Conservation (phyloP, 2,888 invertebrate species). For the Caenorhabditis uteleia region DNA sequence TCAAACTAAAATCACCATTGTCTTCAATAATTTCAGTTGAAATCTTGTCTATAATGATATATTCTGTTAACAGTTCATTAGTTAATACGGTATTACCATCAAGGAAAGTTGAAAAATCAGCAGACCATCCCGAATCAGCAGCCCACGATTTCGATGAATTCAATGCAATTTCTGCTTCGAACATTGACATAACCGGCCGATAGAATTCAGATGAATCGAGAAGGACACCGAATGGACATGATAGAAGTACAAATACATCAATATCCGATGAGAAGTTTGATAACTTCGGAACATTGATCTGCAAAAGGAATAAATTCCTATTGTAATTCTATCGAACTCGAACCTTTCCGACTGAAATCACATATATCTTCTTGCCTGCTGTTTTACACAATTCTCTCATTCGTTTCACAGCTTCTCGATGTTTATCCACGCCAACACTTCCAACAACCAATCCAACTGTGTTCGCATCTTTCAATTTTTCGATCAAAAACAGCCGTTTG, state of each 20-base stretch:
- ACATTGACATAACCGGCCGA: slow-evolving; percentile 87
- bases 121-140: slow-evolving; percentile 59
- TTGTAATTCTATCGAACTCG: background rate
- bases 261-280: slow-evolving; percentile 88
- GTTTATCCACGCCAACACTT: slow-evolving; percentile 82
- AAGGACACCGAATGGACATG: slow-evolving; percentile 86
- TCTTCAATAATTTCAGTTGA: slow-evolving; percentile 26
- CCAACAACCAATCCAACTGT: slow-evolving; percentile 84
- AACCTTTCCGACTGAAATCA: slow-evolving; percentile 88
- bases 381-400: slow-evolving; percentile 75
- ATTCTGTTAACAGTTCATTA: background rate
- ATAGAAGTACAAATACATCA: slow-evolving; percentile 87
- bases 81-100: no score
- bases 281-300: slow-evolving; percentile 86
- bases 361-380: slow-evolving; percentile 86
- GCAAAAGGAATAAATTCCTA: slow-evolving; percentile 8
- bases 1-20: slow-evolving; percentile 59
- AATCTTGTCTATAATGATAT: slow-evolving; percentile 54
- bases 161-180: slow-evolving; percentile 80
- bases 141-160: slow-evolving; percentile 49
- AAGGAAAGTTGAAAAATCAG: slow-evolving; percentile 58
- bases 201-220: slow-evolving; percentile 83
- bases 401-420: slow-evolving; percentile 61
- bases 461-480: slow-evolving; percentile 90
- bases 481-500: slow-evolving; percentile 83